A percentile compares a stretch with the other conserved stretches of the same genome.
Conservation (phyloP, 2,113 vertebrate genomes). For the Toxotes jaculatrix region DNA sequence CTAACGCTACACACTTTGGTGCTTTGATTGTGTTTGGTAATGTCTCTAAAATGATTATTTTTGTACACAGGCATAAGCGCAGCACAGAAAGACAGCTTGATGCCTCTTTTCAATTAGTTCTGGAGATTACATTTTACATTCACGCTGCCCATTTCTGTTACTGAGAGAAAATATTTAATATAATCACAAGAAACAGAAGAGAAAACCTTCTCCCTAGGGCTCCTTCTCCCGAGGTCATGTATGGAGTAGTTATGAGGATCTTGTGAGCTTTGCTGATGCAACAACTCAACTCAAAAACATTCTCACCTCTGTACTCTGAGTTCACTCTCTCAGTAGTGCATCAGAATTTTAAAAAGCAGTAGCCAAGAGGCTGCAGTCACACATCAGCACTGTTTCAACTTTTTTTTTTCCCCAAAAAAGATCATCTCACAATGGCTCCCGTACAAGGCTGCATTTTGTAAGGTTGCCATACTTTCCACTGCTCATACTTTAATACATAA, state of each 20-base stretch:
- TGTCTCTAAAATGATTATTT: slow-evolving; percentile 23
- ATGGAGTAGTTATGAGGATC: slow-evolving; percentile 3
- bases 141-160: too few species aligned
- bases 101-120: slow-evolving; percentile 17
- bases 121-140: too few species aligned
- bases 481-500: background rate
- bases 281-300: background rate
- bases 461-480: background rate
- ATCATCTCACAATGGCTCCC: background rate
- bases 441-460: background rate
- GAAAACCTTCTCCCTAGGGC: background rate
- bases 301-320: background rate
- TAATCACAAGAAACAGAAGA: slow-evolving; percentile 14
- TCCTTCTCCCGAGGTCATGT: background rate
- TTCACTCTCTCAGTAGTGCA: slow-evolving; percentile 3
- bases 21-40: slow-evolving; percentile 25
- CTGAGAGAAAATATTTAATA: background rate
- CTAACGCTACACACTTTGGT: background rate
- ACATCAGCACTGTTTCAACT: background rate
- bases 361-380: background rate
- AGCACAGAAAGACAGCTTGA: slow-evolving; percentile 21
- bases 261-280: slow-evolving; percentile 3
- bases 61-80: background rate
- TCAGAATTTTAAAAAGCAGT: background rate
- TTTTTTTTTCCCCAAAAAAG: background rate